Conservation (phyloP, 2,113 vertebrate species). For the Cyphomyrus discorhynchus region DNA sequence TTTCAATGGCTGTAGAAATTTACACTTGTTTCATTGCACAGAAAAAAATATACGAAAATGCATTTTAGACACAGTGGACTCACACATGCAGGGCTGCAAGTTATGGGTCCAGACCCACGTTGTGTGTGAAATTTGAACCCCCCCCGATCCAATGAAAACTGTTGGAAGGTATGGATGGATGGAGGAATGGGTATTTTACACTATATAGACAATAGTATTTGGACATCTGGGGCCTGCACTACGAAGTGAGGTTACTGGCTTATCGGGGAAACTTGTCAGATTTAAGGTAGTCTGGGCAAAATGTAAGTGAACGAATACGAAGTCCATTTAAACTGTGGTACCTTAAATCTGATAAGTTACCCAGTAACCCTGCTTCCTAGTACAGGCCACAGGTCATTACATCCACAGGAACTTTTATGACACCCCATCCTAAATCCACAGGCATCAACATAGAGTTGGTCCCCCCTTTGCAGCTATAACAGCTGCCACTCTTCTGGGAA, state of each 20-base stretch:
- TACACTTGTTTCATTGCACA: not conserved
- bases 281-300: no score
- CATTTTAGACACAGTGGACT: not conserved
- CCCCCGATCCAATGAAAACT: not conserved
- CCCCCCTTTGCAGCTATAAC: not conserved
- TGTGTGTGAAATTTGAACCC: not conserved
- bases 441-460: not conserved
- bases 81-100: not conserved
- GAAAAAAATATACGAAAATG: not conserved
- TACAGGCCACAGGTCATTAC: not conserved
- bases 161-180: not conserved
- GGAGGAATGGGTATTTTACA: not conserved
- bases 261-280: no score
- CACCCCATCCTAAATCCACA: not conserved
- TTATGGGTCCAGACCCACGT: not conserved
- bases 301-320: no score
- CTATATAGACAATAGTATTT: not conserved
- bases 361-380: no score
- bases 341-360: no score
- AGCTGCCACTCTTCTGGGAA: not conserved
- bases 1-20: not conserved
- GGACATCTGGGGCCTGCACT: not conserved
- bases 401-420: not conserved
- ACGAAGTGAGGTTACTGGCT: no score
- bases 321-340: no score